A percentile compares a stretch with the other conserved stretches of the same genome.
Conservation (phyloP, 2,888 invertebrate species). For the Cynaeus angustus region DNA sequence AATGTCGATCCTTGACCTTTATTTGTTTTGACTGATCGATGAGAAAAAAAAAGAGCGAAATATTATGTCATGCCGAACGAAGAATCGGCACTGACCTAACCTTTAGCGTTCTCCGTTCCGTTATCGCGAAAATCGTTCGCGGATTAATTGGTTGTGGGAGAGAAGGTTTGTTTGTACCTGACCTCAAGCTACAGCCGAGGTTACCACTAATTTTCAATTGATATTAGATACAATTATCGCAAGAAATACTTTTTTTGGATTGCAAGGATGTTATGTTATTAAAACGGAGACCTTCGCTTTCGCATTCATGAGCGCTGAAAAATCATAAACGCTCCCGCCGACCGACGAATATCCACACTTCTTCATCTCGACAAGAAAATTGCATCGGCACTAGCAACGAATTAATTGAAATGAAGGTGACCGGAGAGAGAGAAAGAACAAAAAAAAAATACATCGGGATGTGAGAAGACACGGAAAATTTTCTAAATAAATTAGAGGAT, state of each 20-base stretch:
- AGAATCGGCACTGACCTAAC: slow-evolving; percentile 36
- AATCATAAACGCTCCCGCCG: too few species aligned
- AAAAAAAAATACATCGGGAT: neutral
- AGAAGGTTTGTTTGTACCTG: slow-evolving; percentile 34
- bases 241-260: slow-evolving; percentile 27
- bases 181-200: slow-evolving; percentile 37
- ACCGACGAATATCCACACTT: neutral
- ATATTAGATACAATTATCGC: slow-evolving; percentile 41
- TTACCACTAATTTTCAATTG: slow-evolving; percentile 44
- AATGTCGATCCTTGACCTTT: slow-evolving; percentile 44
- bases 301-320: slow-evolving; percentile 20
- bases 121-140: slow-evolving; percentile 15
- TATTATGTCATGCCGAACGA: slow-evolving; percentile 31
- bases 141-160: slow-evolving; percentile 31
- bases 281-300: slow-evolving; percentile 37
- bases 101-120: slow-evolving; percentile 15
- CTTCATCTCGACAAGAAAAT: slow-evolving; percentile 28
- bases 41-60: slow-evolving; percentile 21
- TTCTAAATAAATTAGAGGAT: slow-evolving; percentile 31
- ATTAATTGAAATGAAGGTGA: slow-evolving; percentile 34
- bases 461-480: slow-evolving; percentile 28
- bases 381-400: slow-evolving; percentile 22
- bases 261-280: slow-evolving; percentile 41
- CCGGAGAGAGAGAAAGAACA: slow-evolving; percentile 11
- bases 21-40: slow-evolving; percentile 40